Conservation (phyloP, 2,113 vertebrate species). For the Pteronura brasiliensis region DNA sequence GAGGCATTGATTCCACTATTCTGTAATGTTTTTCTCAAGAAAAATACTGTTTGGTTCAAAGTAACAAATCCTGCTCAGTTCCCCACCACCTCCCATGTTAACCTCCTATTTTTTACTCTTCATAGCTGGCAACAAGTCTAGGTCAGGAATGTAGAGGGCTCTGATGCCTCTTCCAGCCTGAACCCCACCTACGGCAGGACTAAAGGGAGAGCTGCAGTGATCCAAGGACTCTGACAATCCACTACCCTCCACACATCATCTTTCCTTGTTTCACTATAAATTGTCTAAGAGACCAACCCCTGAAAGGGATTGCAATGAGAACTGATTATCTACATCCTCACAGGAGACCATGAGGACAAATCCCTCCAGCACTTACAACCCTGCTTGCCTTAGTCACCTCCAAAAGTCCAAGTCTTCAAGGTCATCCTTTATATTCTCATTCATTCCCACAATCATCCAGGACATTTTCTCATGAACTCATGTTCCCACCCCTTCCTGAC, state of each 20-base stretch:
- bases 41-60: neutral
- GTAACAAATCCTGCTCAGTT: neutral
- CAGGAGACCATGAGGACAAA: neutral
- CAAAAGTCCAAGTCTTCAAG: neutral
- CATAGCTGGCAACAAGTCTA: no score
- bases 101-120: neutral
- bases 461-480: neutral
- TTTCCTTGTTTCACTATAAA: neutral
- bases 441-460: neutral
- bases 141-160: neutral
- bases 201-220: neutral
- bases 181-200: neutral
- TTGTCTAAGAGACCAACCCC: neutral
- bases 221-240: neutral
- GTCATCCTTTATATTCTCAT: neutral
- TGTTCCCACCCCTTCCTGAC: neutral
- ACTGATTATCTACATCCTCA: neutral
- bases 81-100: neutral
- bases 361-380: neutral
- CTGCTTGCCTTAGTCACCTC: neutral
- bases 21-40: neutral
- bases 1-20: neutral
- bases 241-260: fast-evolving
- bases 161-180: neutral
- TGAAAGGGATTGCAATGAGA: neutral